Base-by-base conservation (phyloP, 2,113 vertebrate species). In the Narcine bancroftii region DNA sequence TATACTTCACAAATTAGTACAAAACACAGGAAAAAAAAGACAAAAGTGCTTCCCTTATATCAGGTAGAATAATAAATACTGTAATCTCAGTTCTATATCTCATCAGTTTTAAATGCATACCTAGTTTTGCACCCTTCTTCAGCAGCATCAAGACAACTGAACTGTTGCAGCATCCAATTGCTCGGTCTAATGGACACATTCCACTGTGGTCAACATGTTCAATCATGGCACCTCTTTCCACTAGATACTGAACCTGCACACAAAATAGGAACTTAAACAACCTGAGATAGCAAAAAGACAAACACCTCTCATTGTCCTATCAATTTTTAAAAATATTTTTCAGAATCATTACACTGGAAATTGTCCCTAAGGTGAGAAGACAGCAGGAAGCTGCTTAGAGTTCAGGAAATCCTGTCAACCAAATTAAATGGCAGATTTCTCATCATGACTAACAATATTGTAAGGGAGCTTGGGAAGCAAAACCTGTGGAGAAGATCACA, bases 121-220 rank as follows among this genome's bases (percentile, higher is more conserved):
- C 99, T 79, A 99, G 95, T 92, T 99, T 99, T 83, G 99, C 99
- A 93, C 98, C 99, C 95, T 99, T 99, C 87, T 98, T 97, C 93
- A 99, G 96, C 36, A 99, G 96, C 0, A 95, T 97, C 33, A 99
- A 96, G 94, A 99, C 99, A 0, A 99, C 99, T 0, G 99, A 94
- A 0, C 98, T 98, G 92, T 99, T 99, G 56, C 98, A 97, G 89
- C 98, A 99, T 5, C 99, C 99, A 0, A 99, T 99, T 7, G 99
- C 99, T 94, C 99, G 97, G 96, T 99, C 99, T 95, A 99, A 94
- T 0, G 99, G 98, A 85, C 98, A 96, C 99, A 99, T 99, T 39
- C 99, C 99, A 0, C 98, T 99, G 94, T 97, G 97, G 96, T 99
- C 99, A 92, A 98, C 95, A 0, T 99, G 98, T 95, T 99, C 99